Evolutionary conservation across 2,797 vertebrate species (phyloP), one percentile per base, ranked within the genome.

Genomic region (Oophaga sylvatica): DNA sequence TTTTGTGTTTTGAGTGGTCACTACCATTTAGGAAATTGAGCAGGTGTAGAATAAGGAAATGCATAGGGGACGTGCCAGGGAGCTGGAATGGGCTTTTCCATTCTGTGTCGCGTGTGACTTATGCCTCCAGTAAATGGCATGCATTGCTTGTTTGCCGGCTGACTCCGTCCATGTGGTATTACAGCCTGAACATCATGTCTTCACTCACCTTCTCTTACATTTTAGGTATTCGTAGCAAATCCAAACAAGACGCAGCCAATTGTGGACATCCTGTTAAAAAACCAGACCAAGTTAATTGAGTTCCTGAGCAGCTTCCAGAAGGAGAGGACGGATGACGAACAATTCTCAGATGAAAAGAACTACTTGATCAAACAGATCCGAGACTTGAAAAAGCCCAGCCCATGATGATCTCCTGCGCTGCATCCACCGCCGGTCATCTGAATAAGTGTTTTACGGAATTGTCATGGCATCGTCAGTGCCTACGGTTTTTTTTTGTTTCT

Each of bases 231-330:
- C 77, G 97, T 99, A 88, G 98, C 97, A 75, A 99, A 97, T 91
- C 98, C 97, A 92, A 98, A 98, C 94, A 99, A 99, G 95, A 97
- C 96, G 0, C 97, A 97, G 94, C 97, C 97, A 84, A 97, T 98
- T 81, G 81, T 98, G 91, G 97, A 99, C 94, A 99, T 99, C 94
- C 96, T 99, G 85, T 92, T 99, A 90, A 99, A 99, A 95, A 99
- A 99, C 93, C 97, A 99, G 90, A 96, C 97, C 92, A 99, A 99
- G 91, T 96, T 99, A 82, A 98, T 98, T 85, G 98, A 99, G 80
- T 99, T 99, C 94, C 94, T 99, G 92, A 97, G 96, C 96, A 96
- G 96, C 94, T 99, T 99, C 95, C 98, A 99, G 92, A 98, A 97
- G 89, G 98, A 99, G 85, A 96, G 97, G 92, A 96, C 95, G 0